Percentiles rank a stretch among this genome's conserved stretches.
phyloP scores from a whole-genome alignment of 2,888 invertebrate species.

The Colostygia pectinataria region DNA sequence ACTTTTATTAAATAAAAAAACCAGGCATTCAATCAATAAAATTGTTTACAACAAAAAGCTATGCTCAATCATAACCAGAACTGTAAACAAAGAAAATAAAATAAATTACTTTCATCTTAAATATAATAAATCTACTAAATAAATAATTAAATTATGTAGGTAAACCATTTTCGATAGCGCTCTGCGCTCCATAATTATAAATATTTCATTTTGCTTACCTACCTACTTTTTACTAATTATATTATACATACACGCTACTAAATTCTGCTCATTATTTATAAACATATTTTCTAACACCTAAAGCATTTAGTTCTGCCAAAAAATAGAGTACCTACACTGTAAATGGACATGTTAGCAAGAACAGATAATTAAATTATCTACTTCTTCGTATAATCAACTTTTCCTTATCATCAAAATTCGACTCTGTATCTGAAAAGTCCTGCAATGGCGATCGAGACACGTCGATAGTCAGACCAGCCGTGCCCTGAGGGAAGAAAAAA shows the following conservation, averaged over 20 bases:
- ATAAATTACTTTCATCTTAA: slow-evolving; percentile 17
- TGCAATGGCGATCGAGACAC: slow-evolving; percentile 42
- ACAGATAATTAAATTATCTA: neutral
- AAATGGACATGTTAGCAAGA: too few relatives aligned
- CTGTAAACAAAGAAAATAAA: slow-evolving; percentile 17
- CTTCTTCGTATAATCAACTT: slow-evolving; percentile 40
- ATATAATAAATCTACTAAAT: neutral
- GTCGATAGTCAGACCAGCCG: slow-evolving; percentile 45
- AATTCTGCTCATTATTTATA: too few relatives aligned
- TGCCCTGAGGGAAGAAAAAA: slow-evolving; percentile 43
- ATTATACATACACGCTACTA: too few relatives aligned
- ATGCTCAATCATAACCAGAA: slow-evolving; percentile 49
- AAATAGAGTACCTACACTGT: too few relatives aligned
- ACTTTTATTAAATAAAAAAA: slow-evolving; percentile 20
- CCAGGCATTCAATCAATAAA: slow-evolving; percentile 34
- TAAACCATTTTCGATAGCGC: slow-evolving; percentile 3
- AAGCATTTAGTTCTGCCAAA: too few relatives aligned
- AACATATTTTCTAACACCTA: too few relatives aligned
- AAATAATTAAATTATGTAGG: neutral
- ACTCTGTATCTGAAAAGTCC: slow-evolving; percentile 65
- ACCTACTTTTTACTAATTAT: too few relatives aligned
- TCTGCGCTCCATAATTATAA: neutral
- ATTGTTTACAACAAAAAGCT: slow-evolving; percentile 36
- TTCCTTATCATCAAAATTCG: slow-evolving; percentile 60
- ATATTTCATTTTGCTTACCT: too few relatives aligned